phyloP scores from a whole-genome alignment of 1,140 invertebrate species.

The Yoshiicerus persimilis region DNA sequence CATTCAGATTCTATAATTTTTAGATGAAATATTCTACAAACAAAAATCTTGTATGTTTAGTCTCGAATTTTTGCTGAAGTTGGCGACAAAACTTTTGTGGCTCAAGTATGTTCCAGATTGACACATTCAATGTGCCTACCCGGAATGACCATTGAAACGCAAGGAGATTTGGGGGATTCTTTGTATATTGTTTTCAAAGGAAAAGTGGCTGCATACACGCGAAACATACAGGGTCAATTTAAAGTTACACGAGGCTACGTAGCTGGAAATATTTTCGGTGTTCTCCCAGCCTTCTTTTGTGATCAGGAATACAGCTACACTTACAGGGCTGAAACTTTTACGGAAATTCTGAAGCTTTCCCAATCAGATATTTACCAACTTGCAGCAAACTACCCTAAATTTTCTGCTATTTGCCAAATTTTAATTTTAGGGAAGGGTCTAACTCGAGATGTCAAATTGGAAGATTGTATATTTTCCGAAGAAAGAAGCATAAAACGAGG shows the following conservation, averaged over 20 bases:
- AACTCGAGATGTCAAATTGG: neutral
- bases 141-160: slow-evolving; percentile 18
- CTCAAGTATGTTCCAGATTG: slow-evolving; percentile 24
- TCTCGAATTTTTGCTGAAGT: neutral
- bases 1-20: too few species aligned
- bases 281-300: slow-evolving; percentile 15
- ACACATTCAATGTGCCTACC: slow-evolving; percentile 8
- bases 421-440: neutral
- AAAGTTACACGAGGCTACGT: neutral
- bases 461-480: neutral
- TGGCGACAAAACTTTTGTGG: neutral
- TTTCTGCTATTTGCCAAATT: neutral
- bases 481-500: neutral
- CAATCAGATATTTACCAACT: slow-evolving; percentile 21
- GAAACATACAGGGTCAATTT: neutral
- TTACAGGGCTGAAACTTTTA: slow-evolving; percentile 13
- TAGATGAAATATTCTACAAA: neutral
- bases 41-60: neutral
- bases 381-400: neutral
- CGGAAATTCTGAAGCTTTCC: neutral
- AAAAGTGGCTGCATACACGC: neutral
- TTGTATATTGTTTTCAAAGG: slow-evolving; percentile 36
- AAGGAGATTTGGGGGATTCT: slow-evolving; percentile 21
- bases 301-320: slow-evolving; percentile 10
- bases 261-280: slow-evolving; percentile 6